These are phyloP conservation scores for Pterocles orientalis DNA, from an alignment of 2,113 vertebrate species.

Conservation along the genomic window DNA sequence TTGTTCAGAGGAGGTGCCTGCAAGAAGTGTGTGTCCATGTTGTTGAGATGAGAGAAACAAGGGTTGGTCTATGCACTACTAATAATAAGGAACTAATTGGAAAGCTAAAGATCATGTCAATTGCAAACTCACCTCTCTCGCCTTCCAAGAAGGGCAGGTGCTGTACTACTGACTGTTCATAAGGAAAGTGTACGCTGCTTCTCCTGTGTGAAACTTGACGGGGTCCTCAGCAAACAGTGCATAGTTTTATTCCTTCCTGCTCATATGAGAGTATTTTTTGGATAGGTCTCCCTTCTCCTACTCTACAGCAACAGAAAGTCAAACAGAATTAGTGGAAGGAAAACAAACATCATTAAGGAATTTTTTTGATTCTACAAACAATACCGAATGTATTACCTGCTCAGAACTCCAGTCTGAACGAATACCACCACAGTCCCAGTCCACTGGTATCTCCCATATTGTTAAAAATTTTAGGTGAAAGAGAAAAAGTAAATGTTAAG, in stretches of 20 bases:
- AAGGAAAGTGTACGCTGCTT: not conserved
- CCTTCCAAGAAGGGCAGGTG: not conserved
- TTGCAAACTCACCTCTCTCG: not conserved
- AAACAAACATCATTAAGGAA: not conserved
- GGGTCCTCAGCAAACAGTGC: not conserved
- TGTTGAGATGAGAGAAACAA: not conserved
- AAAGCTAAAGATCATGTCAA: not conserved
- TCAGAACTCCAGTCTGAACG: not conserved
- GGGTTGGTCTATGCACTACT: not conserved
- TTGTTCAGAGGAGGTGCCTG: not conserved
- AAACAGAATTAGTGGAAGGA: not conserved
- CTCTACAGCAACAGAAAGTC: not conserved
- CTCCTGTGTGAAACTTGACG: not conserved
- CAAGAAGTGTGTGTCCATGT: not conserved
- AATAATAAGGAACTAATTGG: not conserved
- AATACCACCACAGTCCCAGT: not conserved
- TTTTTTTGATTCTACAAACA: not conserved
- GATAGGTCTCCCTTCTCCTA: not conserved
- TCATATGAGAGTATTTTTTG: not conserved
- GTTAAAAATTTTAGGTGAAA: not conserved
- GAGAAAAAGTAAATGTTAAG: not conserved
- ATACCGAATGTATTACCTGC: not conserved
- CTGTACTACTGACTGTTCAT: not conserved
- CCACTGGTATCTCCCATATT: not conserved
- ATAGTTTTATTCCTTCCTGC: not conserved